A percentile compares a stretch with the other conserved stretches of the same genome.
Evolutionary conservation across 2,797 vertebrate genomes (phyloP).

Genomic region (Petrocephalus schoutedeni): DNA sequence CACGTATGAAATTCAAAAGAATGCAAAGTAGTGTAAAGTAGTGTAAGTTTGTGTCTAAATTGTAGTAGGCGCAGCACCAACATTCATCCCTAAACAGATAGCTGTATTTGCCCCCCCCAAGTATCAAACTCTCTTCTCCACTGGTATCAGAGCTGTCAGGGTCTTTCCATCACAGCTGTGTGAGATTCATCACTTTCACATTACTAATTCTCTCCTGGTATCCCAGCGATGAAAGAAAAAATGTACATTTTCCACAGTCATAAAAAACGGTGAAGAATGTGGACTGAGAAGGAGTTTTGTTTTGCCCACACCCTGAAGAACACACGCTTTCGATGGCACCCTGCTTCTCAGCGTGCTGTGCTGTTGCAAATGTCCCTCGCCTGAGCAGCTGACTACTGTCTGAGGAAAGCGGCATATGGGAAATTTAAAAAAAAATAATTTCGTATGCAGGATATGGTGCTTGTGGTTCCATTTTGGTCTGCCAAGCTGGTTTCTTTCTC

Average conservation of each 20-base stretch:
- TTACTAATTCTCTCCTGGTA: neutral
- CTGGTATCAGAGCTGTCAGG: neutral
- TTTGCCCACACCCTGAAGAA: conserved; percentile 47
- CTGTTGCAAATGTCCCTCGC: conserved; percentile 89
- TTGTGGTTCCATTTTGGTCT: neutral
- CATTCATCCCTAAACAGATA: neutral
- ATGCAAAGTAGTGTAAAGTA: neutral
- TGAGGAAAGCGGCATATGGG: conserved; percentile 87
- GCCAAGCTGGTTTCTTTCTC: too few species aligned
- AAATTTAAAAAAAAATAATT: conserved; percentile 58
- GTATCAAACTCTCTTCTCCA: neutral
- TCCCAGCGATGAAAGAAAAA: neutral
- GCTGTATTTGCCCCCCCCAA: neutral
- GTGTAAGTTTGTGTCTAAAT: neutral
- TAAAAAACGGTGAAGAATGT: neutral
- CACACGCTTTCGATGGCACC: conserved; percentile 61
- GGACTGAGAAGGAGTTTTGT: neutral
- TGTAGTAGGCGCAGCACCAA: neutral
- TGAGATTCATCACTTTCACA: neutral
- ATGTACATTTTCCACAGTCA: neutral
- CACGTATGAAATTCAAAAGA: neutral
- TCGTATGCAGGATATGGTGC: neutral
- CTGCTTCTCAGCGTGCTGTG: conserved; percentile 64
- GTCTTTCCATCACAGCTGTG: neutral
- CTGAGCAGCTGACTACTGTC: conserved; percentile 84